A percentile compares a stretch with the other conserved stretches of the same genome.
Evolutionary conservation across 2,797 vertebrate genomes (phyloP).

Genomic region (Momotus momota): DNA sequence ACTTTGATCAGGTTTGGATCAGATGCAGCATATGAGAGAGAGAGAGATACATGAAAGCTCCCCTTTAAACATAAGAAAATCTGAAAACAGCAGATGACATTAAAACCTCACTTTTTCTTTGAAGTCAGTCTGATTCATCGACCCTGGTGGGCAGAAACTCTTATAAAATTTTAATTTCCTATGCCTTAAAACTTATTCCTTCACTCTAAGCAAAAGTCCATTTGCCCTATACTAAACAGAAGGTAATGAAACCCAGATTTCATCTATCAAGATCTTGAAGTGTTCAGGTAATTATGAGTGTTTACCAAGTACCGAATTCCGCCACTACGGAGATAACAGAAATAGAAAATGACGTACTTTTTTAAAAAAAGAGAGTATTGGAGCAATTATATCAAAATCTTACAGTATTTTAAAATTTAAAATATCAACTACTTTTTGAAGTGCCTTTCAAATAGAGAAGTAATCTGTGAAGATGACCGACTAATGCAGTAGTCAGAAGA

Average conservation of each 20-base stretch:
- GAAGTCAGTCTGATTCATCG: slow-evolving; percentile 56
- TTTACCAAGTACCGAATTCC: neutral
- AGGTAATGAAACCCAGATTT: neutral
- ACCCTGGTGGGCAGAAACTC: slow-evolving; percentile 25
- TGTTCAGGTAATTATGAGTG: neutral
- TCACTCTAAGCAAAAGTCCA: slow-evolving; percentile 1
- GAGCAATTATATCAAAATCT: neutral
- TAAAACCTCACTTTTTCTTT: slow-evolving; percentile 44
- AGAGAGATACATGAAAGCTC: slow-evolving; percentile 14
- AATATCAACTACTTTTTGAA: neutral
- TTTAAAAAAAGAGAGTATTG: neutral
- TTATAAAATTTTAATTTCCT: slow-evolving; percentile 48
- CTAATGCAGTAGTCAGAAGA: neutral
- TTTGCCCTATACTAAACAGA: slow-evolving; percentile 22
- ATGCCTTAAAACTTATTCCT: slow-evolving; percentile 31
- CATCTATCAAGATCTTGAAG: neutral
- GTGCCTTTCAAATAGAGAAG: neutral
- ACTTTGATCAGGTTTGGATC: slow-evolving; percentile 35
- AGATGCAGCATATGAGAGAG: neutral
- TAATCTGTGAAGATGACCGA: neutral
- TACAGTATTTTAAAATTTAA: neutral
- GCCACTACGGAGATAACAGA: neutral
- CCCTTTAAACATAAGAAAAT: slow-evolving; percentile 19
- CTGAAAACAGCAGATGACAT: slow-evolving; percentile 31
- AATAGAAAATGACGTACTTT: neutral